Conservation (phyloP, 1,140 invertebrate species). For the Chlorops oryzae region DNA sequence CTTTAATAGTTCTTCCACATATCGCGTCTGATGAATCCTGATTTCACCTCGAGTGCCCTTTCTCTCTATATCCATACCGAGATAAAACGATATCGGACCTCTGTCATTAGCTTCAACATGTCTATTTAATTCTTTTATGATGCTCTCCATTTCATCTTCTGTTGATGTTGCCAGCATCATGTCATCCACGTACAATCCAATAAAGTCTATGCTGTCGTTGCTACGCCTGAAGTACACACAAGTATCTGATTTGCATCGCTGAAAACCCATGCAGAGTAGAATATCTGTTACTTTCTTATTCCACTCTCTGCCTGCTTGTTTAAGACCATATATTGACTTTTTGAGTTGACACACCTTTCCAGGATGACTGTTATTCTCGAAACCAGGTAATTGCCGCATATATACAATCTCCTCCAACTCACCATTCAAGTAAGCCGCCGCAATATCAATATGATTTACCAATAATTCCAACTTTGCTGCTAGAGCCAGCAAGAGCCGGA, state of each 20-base stretch:
- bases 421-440: slow-evolving; percentile 48
- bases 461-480: slow-evolving; percentile 31
- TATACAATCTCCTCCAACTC: slow-evolving; percentile 46
- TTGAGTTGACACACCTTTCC: slow-evolving; percentile 29
- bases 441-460: slow-evolving; percentile 42
- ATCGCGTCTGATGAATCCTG: no score
- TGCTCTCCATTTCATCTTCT: slow-evolving; percentile 3
- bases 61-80: no score
- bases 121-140: not conserved
- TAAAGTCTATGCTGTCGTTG: not conserved
- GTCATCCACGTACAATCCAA: slow-evolving; percentile 14
- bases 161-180: slow-evolving; percentile 14
- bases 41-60: no score
- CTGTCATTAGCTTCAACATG: not conserved
- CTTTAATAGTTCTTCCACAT: no score
- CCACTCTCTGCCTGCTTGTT: slow-evolving; percentile 36
- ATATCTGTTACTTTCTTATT: slow-evolving; percentile 23
- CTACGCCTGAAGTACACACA: slow-evolving; percentile 7
- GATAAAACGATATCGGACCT: no score
- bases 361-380: slow-evolving; percentile 18
- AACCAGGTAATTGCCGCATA: slow-evolving; percentile 44
- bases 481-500: slow-evolving; percentile 31
- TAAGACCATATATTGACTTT: slow-evolving; percentile 39
- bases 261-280: slow-evolving; percentile 17
- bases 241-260: slow-evolving; percentile 16